Evolutionary conservation across 1,140 invertebrate species (phyloP).

Genomic region (Vollenhovia emeryi): DNA sequence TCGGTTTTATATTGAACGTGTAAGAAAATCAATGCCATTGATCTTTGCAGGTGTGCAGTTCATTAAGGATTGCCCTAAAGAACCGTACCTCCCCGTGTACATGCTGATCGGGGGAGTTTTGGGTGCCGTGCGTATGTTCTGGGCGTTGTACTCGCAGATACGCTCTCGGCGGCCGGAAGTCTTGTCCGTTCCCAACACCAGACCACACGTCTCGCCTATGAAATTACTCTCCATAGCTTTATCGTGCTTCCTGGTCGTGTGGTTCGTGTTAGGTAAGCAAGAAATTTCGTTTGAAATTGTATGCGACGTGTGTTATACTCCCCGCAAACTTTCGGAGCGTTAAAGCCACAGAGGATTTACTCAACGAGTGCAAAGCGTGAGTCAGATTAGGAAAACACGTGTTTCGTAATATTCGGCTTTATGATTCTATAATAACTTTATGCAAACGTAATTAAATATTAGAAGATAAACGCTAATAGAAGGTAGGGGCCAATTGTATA

Average conservation of each 20-base stretch:
- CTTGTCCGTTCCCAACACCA: conserved; percentile 82
- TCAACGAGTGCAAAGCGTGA: not conserved
- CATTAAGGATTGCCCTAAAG: conserved; percentile 91
- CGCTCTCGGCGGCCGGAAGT: conserved; percentile 87
- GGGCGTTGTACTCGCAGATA: conserved; percentile 90
- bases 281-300: not conserved
- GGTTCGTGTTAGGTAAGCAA: conserved; percentile 87
- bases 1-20: not conserved
- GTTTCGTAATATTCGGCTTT: not conserved
- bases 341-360: conserved; percentile 31
- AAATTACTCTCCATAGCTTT: conserved; percentile 87
- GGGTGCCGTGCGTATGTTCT: conserved; percentile 89
- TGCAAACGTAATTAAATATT: not conserved
- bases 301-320: not conserved
- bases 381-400: conserved; percentile 11
- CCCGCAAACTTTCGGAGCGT: conserved; percentile 13
- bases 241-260: conserved; percentile 89
- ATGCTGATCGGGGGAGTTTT: conserved; percentile 93
- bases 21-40: conserved; percentile 27
- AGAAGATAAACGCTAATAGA: not conserved
- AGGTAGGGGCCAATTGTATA: not conserved
- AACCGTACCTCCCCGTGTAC: conserved; percentile 92
- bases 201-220: conserved; percentile 82
- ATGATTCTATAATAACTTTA: conserved; percentile 7
- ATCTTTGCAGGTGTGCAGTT: conserved; percentile 90